Evolutionary conservation across 2,888 invertebrate genomes (phyloP), one percentile per base, ranked within the genome.

Genomic region (Polylopha cassiicola): DNA sequence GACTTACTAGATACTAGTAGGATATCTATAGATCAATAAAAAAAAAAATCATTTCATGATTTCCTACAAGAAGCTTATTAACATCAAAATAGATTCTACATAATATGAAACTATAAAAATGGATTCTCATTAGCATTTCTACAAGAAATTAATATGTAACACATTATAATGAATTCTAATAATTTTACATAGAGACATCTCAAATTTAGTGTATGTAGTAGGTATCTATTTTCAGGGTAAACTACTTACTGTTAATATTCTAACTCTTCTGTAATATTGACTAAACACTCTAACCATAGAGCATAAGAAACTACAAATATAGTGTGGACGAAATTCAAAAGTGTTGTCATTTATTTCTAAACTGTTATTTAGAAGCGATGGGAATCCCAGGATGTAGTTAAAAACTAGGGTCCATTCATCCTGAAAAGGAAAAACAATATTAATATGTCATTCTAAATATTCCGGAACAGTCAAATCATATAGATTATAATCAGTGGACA

Each of bases 371-470:
- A 94, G 59, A 6, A 91, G 53, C n/a, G 80, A 66, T 0, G 92
- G 91, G 59, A 90, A 90, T 9, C 87, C 87, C 30, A 92, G 65
- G 37, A 94, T 75, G 50, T 88, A 92, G 46, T 89, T 90, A 60
- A 88, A 92, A 23, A 93, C 65, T 2, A 94, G 62, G 45, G 87
- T 86, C 94, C 94, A 94, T 81, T 94, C 94, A 53, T 93, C 92
- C 93, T 93, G 66, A 9, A 87, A 82, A 57, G 50, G 53, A 48
- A 42, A 37, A 50, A 37, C 9, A 20, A 15, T n/a, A n/a, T n/a
- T n/a, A n/a, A n/a, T n/a, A n/a, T n/a, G n/a, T n/a, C n/a, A n/a
- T n/a, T n/a, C n/a, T n/a, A n/a, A n/a, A n/a, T n/a, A n/a, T n/a
- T n/a, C n/a, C n/a, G n/a, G n/a, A n/a, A n/a, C n/a, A n/a, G n/a